Evolutionary conservation across 2,797 vertebrate species (phyloP).

Genomic region (Labeo calbasu): DNA sequence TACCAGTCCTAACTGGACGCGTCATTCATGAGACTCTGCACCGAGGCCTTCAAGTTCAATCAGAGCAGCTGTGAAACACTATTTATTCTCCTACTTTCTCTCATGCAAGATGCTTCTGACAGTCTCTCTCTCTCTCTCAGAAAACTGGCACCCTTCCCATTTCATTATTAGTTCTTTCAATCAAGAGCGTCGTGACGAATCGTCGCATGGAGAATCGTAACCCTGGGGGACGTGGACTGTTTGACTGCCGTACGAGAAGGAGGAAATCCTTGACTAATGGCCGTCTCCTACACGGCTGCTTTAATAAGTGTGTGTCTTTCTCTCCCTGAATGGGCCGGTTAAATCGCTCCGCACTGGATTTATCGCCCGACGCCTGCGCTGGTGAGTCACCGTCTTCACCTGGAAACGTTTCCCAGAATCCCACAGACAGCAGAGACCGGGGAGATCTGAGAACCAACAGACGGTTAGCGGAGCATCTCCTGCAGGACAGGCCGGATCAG

Average conservation of each 20-base stretch:
- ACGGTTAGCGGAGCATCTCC: not conserved
- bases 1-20: not conserved
- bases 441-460: not conserved
- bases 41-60: not conserved
- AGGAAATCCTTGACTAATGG: conserved; percentile 71
- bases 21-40: not conserved
- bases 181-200: conserved; percentile 47
- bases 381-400: not conserved
- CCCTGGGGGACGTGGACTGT: conserved; percentile 64
- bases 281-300: conserved; percentile 66
- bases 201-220: conserved; percentile 63
- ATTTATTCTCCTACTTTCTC: not conserved
- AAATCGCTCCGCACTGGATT: conserved; percentile 46
- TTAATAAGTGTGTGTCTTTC: conserved; percentile 69
- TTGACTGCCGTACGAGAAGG: conserved; percentile 59
- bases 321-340: conserved; percentile 65
- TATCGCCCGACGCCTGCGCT: not conserved
- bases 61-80: conserved; percentile 13
- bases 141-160: conserved; percentile 34
- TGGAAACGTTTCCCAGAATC: conserved; percentile 9
- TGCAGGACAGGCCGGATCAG: not conserved
- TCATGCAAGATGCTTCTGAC: not conserved
- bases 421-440: not conserved
- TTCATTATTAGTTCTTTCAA: conserved; percentile 62
- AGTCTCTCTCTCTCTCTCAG: conserved; percentile 16